Base-by-base conservation (phyloP, 2,888 invertebrate genomes). In the Limenitis camilla region DNA sequence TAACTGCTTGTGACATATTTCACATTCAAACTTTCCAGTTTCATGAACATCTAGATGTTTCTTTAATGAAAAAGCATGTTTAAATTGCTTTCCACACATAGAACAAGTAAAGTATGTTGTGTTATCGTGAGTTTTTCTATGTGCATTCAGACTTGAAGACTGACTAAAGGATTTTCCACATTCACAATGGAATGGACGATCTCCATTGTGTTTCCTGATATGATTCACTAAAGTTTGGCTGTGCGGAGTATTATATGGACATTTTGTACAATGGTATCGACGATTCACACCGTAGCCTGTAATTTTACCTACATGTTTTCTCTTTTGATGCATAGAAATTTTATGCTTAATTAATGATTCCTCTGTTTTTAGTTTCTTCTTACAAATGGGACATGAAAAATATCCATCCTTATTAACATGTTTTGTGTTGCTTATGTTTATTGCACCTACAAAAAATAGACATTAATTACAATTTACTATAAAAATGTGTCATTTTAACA, bases 151-250 rank as follows among this genome's bases (percentile, higher is more conserved):
- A 53, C 82, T 82, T 2, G 86, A 77, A 1, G 79, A 74, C 59
- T 88, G 88, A 5, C 86, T 81, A 58, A 88, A 88, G 32, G 64
- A 71, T 61, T 84, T 85, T 0, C 84, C 83, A 74, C 88, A 88
- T 41, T 82, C 71, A 71, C 88, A 88, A 33, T 59, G 66, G 54
- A 80, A 84, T 19, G 88, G 88, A 42, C 78, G 69, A 44, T 85
- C 81, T 19, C 88, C 88, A 61, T 80, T 81, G 61, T 88, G 88
- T 38, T 75, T 72, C 55, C 86, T 71, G 72, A 80, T 77, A 56
- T 88, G 88, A 59, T 88, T 85, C 1, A 81, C 77, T 42, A 88
- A 65, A 33, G 86, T 87, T 58, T 88, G 87, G 47, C 86, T 85
- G 61, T 87, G 82, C 2, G 78, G 84, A 10, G 88, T 82, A 27